Base-by-base conservation (phyloP, 2,888 invertebrate genomes). In the Andrena bucephala region DNA sequence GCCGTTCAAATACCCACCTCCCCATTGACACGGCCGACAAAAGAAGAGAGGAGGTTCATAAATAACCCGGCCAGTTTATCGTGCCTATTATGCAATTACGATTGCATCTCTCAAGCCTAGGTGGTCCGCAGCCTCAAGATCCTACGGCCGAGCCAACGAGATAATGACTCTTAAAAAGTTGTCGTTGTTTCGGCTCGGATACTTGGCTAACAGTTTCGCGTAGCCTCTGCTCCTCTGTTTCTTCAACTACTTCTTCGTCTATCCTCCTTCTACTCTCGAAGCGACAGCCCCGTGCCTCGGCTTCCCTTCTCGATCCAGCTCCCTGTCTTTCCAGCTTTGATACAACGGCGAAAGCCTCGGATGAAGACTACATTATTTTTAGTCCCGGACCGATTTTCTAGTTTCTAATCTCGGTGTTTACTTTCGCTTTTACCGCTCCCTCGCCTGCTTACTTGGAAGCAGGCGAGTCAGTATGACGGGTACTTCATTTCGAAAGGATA, bases 71-170 rank as follows among this genome's bases (percentile, higher is more conserved):
- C 89, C 90, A 91, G 90, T 91, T 92, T 90, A 90, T 90, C 89
- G 85, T 85, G 87, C 89, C 90, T 92, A 92, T 93, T 93, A 92
- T 92, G 92, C 92, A 93, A 92, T 93, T 92, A 93, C 90, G 93
- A 93, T 93, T 92, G 90, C 92, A 92, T 92, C 92, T 91, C 79
- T 87, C 79, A 79, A 83, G 85, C 90, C 87, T 92, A 91, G 92
- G 92, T 92, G 92, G 93, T 92, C 92, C 89, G 54, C 75, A 60
- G 74, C 84, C 69, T 90, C 90, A 89, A 86, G 85, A 89, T 89
- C 85, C 59, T 70, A 69, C 63, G 69, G 66, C 77, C 76, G 71
- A 60, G 79, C 68, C 68, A 79, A 74, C 74, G 31, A 88, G 89
- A 89, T 89, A 87, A 78, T 77, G 85, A 76, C 88, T 84, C 79